These are phyloP conservation scores for Rhagoletis pomonella DNA, from an alignment of 1,140 invertebrate species.

Conservation along the genomic window DNA sequence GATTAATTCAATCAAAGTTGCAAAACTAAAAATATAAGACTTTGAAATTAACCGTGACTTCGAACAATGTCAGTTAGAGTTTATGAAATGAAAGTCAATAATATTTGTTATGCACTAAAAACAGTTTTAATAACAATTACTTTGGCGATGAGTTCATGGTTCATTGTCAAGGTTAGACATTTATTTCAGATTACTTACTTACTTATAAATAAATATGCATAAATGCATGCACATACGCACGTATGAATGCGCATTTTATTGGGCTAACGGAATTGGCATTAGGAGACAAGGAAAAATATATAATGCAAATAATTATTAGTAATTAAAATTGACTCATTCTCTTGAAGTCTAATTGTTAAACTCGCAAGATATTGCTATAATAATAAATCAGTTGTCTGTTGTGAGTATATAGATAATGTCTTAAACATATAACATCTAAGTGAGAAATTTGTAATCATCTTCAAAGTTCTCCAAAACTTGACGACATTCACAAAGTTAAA, in stretches of 20 bases:
- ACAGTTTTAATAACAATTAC: background rate
- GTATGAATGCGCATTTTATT: background rate
- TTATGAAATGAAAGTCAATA: constrained; percentile 6
- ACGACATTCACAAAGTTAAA: too few species aligned
- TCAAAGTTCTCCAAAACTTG: too few species aligned
- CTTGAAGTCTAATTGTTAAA: too few species aligned
- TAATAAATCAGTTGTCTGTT: too few species aligned
- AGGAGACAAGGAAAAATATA: background rate
- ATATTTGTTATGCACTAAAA: background rate
- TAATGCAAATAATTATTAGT: background rate
- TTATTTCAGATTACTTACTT: background rate
- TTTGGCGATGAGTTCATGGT: background rate
- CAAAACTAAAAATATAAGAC: background rate
- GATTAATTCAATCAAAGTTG: background rate
- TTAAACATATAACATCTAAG: too few species aligned
- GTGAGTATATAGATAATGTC: too few species aligned
- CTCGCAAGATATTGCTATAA: too few species aligned
- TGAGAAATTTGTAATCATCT: too few species aligned
- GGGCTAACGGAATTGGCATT: background rate
- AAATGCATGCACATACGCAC: background rate
- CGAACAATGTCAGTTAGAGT: background rate
- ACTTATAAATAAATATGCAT: background rate
- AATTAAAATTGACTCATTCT: background rate
- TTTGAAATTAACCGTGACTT: background rate
- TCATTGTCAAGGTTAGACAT: constrained; percentile 9